Percentiles rank a stretch among this genome's conserved stretches.
These are phyloP conservation scores for Cladopsammia gracilis DNA, from an alignment of 64 coral and sea anemone genomes.

Conservation along the genomic window DNA sequence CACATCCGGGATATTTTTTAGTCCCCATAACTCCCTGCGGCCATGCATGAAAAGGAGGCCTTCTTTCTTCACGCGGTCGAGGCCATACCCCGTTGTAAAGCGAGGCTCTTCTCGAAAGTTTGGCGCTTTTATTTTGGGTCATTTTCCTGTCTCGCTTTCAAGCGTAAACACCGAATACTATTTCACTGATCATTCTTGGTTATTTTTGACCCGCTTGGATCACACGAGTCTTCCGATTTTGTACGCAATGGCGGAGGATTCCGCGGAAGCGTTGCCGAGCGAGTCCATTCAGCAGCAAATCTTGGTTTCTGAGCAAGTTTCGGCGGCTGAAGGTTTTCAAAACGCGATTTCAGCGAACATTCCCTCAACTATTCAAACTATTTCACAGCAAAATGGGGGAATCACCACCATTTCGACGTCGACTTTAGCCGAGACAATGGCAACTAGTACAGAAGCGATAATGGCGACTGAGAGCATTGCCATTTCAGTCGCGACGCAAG, in stretches of 20 bases:
- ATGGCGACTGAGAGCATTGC: slow-evolving; percentile 79
- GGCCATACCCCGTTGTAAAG: slow-evolving; percentile 87
- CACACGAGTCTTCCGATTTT: background rate
- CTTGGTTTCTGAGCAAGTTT: slow-evolving; percentile 75
- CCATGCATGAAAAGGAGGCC: slow-evolving; percentile 49
- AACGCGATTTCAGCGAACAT: slow-evolving; percentile 24
- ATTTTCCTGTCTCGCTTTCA: slow-evolving; percentile 96
- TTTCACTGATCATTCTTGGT: slow-evolving; percentile 40
- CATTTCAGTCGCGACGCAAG: slow-evolving; percentile 87
- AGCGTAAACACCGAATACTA: slow-evolving; percentile 84
- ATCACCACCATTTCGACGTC: slow-evolving; percentile 68
- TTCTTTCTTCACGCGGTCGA: slow-evolving; percentile 94
- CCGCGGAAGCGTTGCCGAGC: slow-evolving; percentile 53
- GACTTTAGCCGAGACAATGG: slow-evolving; percentile 60
- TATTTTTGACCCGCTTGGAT: background rate
- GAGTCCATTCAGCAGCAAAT: slow-evolving; percentile 79
- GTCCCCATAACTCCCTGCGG: slow-evolving; percentile 53
- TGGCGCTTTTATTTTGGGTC: slow-evolving; percentile 88
- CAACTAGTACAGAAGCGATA: slow-evolving; percentile 60
- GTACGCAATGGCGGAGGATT: slow-evolving; percentile 76
- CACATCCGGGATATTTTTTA: slow-evolving; percentile 56
- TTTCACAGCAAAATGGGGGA: slow-evolving; percentile 55
- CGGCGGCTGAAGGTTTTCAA: slow-evolving; percentile 66
- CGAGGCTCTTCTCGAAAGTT: slow-evolving; percentile 86
- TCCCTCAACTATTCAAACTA: slow-evolving; percentile 39